A percentile compares a stretch with the other conserved stretches of the same genome.
Conservation (phyloP, 2,113 vertebrate species). For the Scomber scombrus region DNA sequence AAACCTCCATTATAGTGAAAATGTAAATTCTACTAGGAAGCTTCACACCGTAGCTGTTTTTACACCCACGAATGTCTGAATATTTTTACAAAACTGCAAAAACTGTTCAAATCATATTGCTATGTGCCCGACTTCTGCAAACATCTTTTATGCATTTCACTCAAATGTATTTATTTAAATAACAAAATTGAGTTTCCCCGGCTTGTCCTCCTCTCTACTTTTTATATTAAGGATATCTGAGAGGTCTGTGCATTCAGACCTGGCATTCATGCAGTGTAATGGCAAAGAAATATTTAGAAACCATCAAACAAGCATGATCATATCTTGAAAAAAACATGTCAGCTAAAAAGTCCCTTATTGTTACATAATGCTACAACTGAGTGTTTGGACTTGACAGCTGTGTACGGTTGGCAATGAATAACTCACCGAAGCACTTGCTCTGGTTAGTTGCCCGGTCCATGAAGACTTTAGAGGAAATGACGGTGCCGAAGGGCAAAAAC, state of each 20-base stretch:
- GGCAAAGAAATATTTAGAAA: background rate
- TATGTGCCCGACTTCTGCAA: conserved; percentile 2
- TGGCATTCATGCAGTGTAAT: background rate
- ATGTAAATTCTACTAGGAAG: conserved; percentile 27
- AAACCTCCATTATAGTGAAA: conserved; percentile 18
- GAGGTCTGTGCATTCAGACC: conserved; percentile 5
- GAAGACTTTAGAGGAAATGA: conserved; percentile 99
- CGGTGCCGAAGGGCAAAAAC: conserved; percentile 97
- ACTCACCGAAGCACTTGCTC: conserved; percentile 99
- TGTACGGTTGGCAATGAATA: background rate
- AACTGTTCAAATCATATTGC: background rate
- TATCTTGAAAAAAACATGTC: background rate
- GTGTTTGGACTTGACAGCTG: background rate
- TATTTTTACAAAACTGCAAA: conserved; percentile 9
- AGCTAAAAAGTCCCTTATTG: too few species aligned
- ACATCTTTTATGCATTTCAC: background rate
- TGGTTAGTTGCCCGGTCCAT: conserved; percentile 99
- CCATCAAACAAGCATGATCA: background rate
- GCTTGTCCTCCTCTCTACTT: background rate
- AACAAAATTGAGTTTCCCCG: background rate
- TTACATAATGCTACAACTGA: too few species aligned
- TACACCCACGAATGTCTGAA: conserved; percentile 36
- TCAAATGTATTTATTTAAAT: conserved; percentile 2
- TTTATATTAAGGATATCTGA: background rate
- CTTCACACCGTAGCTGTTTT: conserved; percentile 42